Percentiles rank a stretch among this genome's conserved stretches.
Evolutionary conservation across 2,888 invertebrate genomes (phyloP).

Genomic region (Limnephilus rhombicus): DNA sequence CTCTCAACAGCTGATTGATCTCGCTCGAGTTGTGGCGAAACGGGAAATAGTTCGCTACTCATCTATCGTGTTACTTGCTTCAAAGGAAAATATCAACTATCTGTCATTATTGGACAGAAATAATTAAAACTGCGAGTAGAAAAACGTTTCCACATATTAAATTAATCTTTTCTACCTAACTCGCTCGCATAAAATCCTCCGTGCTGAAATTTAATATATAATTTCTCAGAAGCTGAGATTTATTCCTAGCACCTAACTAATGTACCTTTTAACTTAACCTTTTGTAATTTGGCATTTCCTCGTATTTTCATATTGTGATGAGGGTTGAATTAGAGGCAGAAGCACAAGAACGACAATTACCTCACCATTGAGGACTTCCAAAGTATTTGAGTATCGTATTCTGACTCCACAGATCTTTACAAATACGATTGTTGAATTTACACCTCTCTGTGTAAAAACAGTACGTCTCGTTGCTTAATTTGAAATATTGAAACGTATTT

Average conservation of each 20-base stretch:
- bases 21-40: background rate
- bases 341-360: background rate
- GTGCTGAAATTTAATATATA: background rate
- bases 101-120: background rate
- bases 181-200: background rate
- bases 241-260: background rate
- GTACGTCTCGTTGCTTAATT: background rate
- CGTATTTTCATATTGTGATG: background rate
- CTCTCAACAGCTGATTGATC: background rate
- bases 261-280: background rate
- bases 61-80: background rate
- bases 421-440: background rate
- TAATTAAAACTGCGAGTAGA: background rate
- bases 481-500: background rate
- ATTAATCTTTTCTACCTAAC: background rate
- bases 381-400: background rate
- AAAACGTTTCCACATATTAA: background rate
- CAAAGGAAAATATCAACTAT: background rate
- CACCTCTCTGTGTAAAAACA: background rate
- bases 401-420: background rate
- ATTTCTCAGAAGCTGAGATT: background rate
- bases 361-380: background rate
- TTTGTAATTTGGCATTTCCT: background rate
- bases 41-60: background rate
- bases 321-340: background rate